Conservation (phyloP, 53 echinoderm and acorn worm genomes). For the Apostichopus leukothele region DNA sequence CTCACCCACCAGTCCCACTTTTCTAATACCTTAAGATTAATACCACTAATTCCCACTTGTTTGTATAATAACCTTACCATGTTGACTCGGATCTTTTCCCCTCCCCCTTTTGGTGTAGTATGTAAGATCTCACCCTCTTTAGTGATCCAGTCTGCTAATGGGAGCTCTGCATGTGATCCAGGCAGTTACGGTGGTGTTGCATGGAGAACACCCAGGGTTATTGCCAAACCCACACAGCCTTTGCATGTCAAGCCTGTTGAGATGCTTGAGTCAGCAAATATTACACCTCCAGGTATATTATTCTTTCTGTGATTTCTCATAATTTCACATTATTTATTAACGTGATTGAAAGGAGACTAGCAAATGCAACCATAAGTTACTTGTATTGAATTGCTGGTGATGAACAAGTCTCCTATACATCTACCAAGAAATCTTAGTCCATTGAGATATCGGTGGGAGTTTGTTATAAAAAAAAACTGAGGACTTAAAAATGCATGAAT, state of each 20-base stretch:
- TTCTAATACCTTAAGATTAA: not conserved
- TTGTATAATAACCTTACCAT: not conserved
- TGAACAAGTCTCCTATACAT: too few species aligned
- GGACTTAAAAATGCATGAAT: too few species aligned
- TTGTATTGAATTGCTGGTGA: too few species aligned
- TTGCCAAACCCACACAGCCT: conserved; percentile 7
- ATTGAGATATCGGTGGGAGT: too few species aligned
- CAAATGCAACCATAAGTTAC: too few species aligned
- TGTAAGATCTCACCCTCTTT: conserved; percentile 30
- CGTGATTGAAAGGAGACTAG: too few species aligned
- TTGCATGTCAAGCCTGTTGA: conserved; percentile 17
- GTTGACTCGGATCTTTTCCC: conserved; percentile 21
- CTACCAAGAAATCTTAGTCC: too few species aligned
- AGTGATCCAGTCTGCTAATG: conserved; percentile 8
- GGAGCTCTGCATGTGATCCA: conserved; percentile 19
- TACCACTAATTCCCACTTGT: not conserved
- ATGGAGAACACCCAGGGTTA: conserved; percentile 10
- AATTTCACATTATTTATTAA: not conserved
- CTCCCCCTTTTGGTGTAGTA: conserved; percentile 21
- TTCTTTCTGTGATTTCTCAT: not conserved
- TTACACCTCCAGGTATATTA: conserved; percentile 8
- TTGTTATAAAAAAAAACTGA: too few species aligned
- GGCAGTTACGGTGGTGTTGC: conserved; percentile 20
- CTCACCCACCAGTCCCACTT: too few species aligned
- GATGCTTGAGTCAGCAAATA: conserved; percentile 27